Evolutionary conservation across 2,888 invertebrate genomes (phyloP), one percentile per base, ranked within the genome.

Genomic region (Petrolisthes manimaculis): DNA sequence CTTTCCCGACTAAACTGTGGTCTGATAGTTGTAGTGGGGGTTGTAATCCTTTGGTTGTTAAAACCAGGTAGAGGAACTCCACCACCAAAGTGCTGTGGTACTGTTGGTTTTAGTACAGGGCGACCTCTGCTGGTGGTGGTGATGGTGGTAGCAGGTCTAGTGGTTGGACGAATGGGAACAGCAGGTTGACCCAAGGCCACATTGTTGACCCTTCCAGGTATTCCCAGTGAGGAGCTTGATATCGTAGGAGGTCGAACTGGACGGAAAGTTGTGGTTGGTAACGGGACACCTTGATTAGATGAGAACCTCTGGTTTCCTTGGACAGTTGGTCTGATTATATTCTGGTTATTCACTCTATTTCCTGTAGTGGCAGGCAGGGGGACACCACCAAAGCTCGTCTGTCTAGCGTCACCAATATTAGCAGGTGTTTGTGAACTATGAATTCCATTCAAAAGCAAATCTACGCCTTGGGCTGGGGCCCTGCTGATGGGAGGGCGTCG

Each of bases 101-200:
- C 37, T 37, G 37, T 1, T 37, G 37, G 37, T 37, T 37, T 37
- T 37, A 37, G 37, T 37, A 37, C 2, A 37, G 37, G 37, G 78
- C 53, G 12, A n/a, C 67, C 67, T 14, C 67, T n/a, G 67, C 67
- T 78, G 53, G 12, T 18, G 1, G 78, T 53, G 6, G 3, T n/a
- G 5, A 37, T n/a, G 71, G 81, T 61, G 9, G 81, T 82, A 18
- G 67, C 37, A n/a, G 81, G 81, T 82, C 67, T 82, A 12, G 79
- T 77, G 61, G 81, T 61, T 21, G 85, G 69, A 12, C 12, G 24
- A 14, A 61, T 69, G 18, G 84, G 37, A n/a, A 37, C 24, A 21
- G 75, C 86, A 69, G 84, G 79, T 79, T 85, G 84, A 6, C 84
- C 84, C 8, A 85, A 9, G 51, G n/a, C 67, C 14, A 85, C 21